Evolutionary conservation across 2,888 invertebrate genomes (phyloP).

Genomic region (Ormyrus thymus): DNA sequence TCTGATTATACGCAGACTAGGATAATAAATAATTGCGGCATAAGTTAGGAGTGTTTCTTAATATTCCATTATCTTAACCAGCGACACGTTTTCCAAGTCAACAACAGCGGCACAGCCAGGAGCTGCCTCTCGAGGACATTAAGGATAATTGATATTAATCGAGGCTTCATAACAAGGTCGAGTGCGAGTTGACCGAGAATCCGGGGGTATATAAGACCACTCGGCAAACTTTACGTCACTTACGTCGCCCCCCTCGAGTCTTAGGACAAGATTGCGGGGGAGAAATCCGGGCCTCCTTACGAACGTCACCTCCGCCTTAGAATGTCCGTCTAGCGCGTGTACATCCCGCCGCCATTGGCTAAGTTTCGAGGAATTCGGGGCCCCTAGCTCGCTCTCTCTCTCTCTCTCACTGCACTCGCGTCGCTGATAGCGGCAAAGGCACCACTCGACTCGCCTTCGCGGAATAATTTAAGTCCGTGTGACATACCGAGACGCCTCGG

Average conservation of each 20-base stretch:
- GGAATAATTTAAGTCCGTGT: not conserved
- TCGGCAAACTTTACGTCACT: not conserved
- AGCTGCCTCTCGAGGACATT: not conserved
- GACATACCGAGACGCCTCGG: no score
- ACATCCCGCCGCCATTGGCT: not conserved
- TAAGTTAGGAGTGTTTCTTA: no score
- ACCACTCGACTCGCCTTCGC: not conserved
- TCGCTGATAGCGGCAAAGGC: not conserved
- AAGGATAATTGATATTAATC: slow-evolving; percentile 44
- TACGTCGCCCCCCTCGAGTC: slow-evolving; percentile 4
- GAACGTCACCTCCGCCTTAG: slow-evolving; percentile 10
- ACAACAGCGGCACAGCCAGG: no score
- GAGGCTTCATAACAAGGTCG: slow-evolving; percentile 11
- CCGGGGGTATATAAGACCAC: not conserved
- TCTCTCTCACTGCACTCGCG: no score
- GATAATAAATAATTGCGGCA: no score
- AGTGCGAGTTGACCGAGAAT: slow-evolving; percentile 32
- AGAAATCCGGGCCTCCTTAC: slow-evolving; percentile 17
- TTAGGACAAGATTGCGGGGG: slow-evolving; percentile 12
- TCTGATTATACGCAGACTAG: no score
- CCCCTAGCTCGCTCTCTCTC: no score
- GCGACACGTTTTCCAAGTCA: no score
- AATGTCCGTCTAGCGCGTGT: not conserved
- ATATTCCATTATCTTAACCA: no score
- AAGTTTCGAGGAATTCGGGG: slow-evolving; percentile 9